phyloP scores from a whole-genome alignment of 2,888 invertebrate genomes.

The Therioaphis trifolii region DNA sequence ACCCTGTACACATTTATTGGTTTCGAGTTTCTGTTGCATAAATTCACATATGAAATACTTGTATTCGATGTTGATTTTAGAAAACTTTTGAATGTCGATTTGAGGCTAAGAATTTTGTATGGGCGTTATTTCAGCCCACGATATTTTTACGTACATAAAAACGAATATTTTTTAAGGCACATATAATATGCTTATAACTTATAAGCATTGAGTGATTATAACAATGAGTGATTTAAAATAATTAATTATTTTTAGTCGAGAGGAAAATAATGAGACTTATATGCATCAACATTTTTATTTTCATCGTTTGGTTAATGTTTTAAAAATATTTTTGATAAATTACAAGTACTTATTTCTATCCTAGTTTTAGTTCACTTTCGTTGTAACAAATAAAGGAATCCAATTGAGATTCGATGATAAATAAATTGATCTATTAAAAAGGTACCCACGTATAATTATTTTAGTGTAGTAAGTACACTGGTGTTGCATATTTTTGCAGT shows the following conservation, averaged over 20 bases:
- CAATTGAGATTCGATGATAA: too few relatives aligned
- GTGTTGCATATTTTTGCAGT: too few relatives aligned
- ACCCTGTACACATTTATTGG: too few relatives aligned
- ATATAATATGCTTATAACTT: too few relatives aligned
- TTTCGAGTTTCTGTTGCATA: neutral
- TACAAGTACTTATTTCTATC: too few relatives aligned
- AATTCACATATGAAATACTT: neutral
- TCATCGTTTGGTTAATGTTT: neutral
- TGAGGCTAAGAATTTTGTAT: neutral
- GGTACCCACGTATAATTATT: too few relatives aligned
- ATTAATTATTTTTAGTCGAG: slow-evolving; percentile 38
- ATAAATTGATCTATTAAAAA: too few relatives aligned
- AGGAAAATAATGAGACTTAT: neutral
- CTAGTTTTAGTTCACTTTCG: too few relatives aligned
- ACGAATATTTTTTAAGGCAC: neutral
- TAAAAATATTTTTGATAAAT: neutral
- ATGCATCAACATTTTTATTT: neutral
- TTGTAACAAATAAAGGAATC: too few relatives aligned
- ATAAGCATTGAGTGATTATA: too few relatives aligned
- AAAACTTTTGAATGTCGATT: neutral
- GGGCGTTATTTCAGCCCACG: neutral
- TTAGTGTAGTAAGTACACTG: too few relatives aligned
- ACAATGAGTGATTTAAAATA: slow-evolving; percentile 38
- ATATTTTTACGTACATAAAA: neutral
- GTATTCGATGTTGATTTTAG: neutral